Percentiles rank a stretch among this genome's conserved stretches.
Conservation (phyloP, 2,888 invertebrate genomes). For the Dendrolimus pini region DNA sequence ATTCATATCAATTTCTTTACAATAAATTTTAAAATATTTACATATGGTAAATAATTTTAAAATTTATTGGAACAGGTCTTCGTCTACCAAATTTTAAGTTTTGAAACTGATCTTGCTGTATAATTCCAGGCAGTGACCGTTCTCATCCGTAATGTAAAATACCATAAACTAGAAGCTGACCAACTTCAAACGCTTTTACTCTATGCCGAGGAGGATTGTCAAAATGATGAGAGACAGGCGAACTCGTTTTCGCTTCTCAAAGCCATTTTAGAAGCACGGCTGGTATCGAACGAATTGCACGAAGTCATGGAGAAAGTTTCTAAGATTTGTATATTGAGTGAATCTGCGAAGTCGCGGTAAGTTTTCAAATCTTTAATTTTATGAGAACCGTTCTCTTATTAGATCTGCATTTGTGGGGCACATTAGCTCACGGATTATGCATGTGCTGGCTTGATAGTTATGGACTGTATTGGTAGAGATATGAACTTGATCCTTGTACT, state of each 20-base stretch:
- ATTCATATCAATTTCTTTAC: not conserved
- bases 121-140: constrained; percentile 83
- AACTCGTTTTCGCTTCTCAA: constrained; percentile 92
- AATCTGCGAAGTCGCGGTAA: constrained; percentile 74
- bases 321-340: constrained; percentile 86
- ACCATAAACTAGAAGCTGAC: constrained; percentile 80
- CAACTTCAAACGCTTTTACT: constrained; percentile 89
- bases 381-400: not conserved
- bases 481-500: no score
- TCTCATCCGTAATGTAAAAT: constrained; percentile 86
- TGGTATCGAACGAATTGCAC: constrained; percentile 84
- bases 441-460: no score
- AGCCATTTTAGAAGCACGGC: constrained; percentile 86
- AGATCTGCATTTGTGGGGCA: not conserved
- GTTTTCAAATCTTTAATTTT: constrained; percentile 4
- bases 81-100: no score
- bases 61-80: no score
- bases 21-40: not conserved
- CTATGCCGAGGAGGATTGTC: constrained; percentile 93
- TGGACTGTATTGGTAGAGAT: no score
- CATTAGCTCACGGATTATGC: no score
- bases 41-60: not conserved
- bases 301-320: constrained; percentile 89
- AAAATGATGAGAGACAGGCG: constrained; percentile 88
- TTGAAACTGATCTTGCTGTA: no score